A percentile compares a stretch with the other conserved stretches of the same genome.
Conservation (phyloP, 1,140 invertebrate species). For the Venturia canescens region DNA sequence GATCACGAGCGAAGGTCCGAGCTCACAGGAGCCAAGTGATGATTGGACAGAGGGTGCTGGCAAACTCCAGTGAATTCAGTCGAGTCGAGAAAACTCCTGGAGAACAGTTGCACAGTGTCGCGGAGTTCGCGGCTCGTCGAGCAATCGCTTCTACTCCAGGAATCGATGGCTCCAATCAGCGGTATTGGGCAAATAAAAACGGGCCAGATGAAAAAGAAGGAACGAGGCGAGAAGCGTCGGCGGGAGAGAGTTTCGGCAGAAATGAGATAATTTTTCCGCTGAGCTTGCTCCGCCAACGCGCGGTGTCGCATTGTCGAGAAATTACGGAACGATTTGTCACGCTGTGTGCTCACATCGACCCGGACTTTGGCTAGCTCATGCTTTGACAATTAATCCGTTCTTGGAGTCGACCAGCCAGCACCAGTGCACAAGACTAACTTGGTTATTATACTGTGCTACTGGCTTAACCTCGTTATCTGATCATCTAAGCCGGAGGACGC, state of each 20-base stretch:
- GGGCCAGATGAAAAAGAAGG: not conserved
- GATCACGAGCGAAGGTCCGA: too few species aligned
- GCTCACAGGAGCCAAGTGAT: too few species aligned
- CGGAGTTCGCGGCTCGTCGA: not conserved
- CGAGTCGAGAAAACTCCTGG: not conserved
- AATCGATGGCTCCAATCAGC: not conserved
- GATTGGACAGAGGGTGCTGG: too few species aligned
- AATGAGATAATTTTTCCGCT: not conserved
- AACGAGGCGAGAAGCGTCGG: too few species aligned
- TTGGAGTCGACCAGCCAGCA: not conserved
- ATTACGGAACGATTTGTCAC: not conserved
- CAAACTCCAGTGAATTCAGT: too few species aligned
- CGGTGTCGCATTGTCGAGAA: not conserved
- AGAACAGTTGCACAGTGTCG: not conserved
- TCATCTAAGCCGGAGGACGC: not conserved
- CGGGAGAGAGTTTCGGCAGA: not conserved
- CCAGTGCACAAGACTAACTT: not conserved
- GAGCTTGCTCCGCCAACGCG: not conserved
- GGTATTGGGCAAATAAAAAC: not conserved
- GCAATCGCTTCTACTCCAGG: not conserved
- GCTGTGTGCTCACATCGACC: not conserved
- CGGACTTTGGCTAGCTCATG: not conserved
- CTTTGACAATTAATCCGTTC: slow-evolving; percentile 7
- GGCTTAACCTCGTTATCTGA: not conserved
- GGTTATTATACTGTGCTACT: slow-evolving; percentile 1